phyloP scores from a whole-genome alignment of 2,113 vertebrate genomes.

The Megaleporinus macrocephalus region DNA sequence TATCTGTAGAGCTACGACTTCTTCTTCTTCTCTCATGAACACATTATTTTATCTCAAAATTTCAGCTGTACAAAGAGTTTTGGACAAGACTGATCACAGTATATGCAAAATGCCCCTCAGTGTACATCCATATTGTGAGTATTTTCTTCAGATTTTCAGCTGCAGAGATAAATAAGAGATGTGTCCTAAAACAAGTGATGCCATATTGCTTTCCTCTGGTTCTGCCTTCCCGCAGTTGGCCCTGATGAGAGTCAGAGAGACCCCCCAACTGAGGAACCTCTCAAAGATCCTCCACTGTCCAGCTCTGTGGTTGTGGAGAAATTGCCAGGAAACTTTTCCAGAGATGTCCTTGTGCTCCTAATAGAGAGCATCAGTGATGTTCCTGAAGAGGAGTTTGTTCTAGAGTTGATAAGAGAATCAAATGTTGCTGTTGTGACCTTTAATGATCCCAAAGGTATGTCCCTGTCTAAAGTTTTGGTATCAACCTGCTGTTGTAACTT shows the following conservation, averaged over 20 bases:
- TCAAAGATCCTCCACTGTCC: background rate
- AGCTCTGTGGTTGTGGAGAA: constrained; percentile 77
- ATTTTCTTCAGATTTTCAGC: too few species aligned
- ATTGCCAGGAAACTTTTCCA: constrained; percentile 54
- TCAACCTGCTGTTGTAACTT: too few species aligned
- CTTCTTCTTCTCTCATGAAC: too few species aligned
- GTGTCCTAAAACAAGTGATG: too few species aligned
- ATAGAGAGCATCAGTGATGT: constrained; percentile 78
- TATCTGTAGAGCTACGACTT: too few species aligned
- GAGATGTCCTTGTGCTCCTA: constrained; percentile 72
- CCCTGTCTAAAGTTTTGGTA: too few species aligned
- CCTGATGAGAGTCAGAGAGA: background rate
- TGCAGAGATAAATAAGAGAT: too few species aligned
- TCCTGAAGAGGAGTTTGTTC: constrained; percentile 69
- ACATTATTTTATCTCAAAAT: too few species aligned
- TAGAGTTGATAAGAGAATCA: constrained; percentile 83
- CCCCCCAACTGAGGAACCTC: background rate
- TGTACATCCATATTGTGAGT: too few species aligned
- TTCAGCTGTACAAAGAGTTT: too few species aligned
- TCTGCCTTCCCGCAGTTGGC: constrained; percentile 3
- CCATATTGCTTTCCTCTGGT: background rate
- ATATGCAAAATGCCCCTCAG: too few species aligned
- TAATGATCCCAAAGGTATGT: constrained; percentile 74
- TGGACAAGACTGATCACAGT: too few species aligned
- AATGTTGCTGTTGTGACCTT: constrained; percentile 78